Base-by-base conservation (phyloP, 1,140 invertebrate genomes). In the Ridgeia piscesae region DNA sequence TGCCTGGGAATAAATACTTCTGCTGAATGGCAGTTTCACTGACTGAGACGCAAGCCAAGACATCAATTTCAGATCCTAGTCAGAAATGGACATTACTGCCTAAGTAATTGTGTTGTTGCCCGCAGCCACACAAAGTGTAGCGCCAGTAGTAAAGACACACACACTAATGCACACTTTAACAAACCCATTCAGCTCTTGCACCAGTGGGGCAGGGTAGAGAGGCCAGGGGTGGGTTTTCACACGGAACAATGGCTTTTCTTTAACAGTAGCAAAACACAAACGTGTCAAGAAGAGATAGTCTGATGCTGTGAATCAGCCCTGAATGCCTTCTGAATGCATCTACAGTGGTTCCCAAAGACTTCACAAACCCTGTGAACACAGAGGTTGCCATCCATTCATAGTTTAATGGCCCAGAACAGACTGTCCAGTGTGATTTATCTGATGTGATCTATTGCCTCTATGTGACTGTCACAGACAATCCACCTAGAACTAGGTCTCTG, bases 331-430 rank as follows among this genome's bases (percentile, higher is more conserved):
- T 27, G 14, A 21, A 27, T 77, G 58, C 58, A 21, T 77, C 27
- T 77, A 77, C 4, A 77, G 27, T 4, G 58, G 17, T 77, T 77
- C 58, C 58, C 17, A 77, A 77, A 77, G 58, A 31, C 2, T 77
- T 21, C 2, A 21, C 58, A 77, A 77, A 77, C 14, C 58, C 14
- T 9, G 27, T 2, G 17, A 77, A 77, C 17, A 21, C 58, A 27
- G 58, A 42, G 11, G 42, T 42, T 42, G 42, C 42, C n/a, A 42
- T 42, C 42, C 42, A 42, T 42, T 42, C 42, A n/a, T n/a, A 77
- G 58, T 77, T 77, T 77, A 77, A 77, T 77, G 58, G 58, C 58
- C 58, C 58, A 77, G 58, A 77, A 77, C 58, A 77, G 58, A 77
- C 58, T 21, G 58, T 77, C 27, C 11, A 9, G 11, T 27, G 58